A percentile compares a stretch with the other conserved stretches of the same genome.
These are phyloP conservation scores for Seira ritae DNA, from an alignment of 2,888 invertebrate species.

Conservation along the genomic window DNA sequence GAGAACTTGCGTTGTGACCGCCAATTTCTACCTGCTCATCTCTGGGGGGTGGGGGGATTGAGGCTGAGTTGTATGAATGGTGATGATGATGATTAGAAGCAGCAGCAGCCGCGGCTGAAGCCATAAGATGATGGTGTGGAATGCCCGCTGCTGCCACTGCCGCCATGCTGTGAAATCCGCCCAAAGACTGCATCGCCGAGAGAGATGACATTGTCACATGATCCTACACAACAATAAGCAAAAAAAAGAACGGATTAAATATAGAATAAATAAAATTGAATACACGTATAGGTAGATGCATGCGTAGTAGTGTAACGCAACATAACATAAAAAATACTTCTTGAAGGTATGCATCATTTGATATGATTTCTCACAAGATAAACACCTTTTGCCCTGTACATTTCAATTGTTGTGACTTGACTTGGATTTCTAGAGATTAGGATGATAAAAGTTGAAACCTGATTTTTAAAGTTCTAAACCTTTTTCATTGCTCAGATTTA, in stretches of 20 bases:
- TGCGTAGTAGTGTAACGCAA: too few species aligned
- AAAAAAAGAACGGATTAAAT: slow-evolving; percentile 12
- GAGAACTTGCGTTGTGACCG: slow-evolving; percentile 66
- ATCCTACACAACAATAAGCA: slow-evolving; percentile 64
- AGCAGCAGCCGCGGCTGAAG: slow-evolving; percentile 70
- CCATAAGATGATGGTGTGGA: slow-evolving; percentile 73
- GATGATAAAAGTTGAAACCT: slow-evolving; percentile 20
- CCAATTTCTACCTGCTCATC: slow-evolving; percentile 71
- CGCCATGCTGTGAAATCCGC: slow-evolving; percentile 73
- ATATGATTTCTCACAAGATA: slow-evolving; percentile 65
- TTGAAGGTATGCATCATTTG: slow-evolving; percentile 46
- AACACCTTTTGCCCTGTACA: slow-evolving; percentile 55
- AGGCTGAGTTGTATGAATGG: slow-evolving; percentile 30
- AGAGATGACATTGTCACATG: slow-evolving; percentile 72
- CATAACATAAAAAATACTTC: slow-evolving; percentile 14
- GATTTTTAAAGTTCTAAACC: slow-evolving; percentile 37
- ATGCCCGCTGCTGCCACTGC: slow-evolving; percentile 72
- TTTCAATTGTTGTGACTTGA: slow-evolving; percentile 47
- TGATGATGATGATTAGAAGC: slow-evolving; percentile 50
- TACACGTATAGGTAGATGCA: not conserved
- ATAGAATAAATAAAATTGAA: slow-evolving; percentile 21
- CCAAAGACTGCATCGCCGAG: slow-evolving; percentile 73
- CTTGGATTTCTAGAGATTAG: slow-evolving; percentile 26
- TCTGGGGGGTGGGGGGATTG: slow-evolving; percentile 51
- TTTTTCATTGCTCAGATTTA: not conserved